phyloP scores from a whole-genome alignment of 2,113 vertebrate species.

The Petromus typicus region DNA sequence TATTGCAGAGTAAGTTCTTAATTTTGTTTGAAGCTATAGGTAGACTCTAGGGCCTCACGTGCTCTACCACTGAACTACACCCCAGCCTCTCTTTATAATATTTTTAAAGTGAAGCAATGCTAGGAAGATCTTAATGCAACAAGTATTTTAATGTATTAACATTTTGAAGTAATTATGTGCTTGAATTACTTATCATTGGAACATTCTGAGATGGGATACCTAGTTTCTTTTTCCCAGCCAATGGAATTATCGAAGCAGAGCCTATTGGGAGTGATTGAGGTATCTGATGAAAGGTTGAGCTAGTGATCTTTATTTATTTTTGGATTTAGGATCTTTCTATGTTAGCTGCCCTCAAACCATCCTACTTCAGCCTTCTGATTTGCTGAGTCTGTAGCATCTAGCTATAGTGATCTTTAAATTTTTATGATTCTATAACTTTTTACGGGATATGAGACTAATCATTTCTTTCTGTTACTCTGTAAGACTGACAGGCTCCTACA shows the following conservation, averaged over 20 bases:
- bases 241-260: not conserved
- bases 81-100: not conserved
- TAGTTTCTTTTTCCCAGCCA: not conserved
- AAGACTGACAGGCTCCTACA: not conserved
- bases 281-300: not conserved
- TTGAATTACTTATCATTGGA: not conserved
- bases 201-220: not conserved
- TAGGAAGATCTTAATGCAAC: not conserved
- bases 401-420: not conserved
- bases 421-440: constrained; percentile 27
- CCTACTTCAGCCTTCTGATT: not conserved
- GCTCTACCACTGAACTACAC: not conserved
- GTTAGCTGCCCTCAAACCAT: not conserved
- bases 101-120: not conserved
- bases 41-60: not conserved
- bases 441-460: not conserved
- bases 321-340: not conserved
- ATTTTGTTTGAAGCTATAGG: not conserved
- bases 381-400: not conserved
- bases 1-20: not conserved
- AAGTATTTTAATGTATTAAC: not conserved
- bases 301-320: not conserved
- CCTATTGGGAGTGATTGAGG: not conserved
- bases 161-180: not conserved
- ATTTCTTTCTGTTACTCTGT: constrained; percentile 14